Conservation (phyloP, 2,797 vertebrate species). For the Spinus olivaceus region DNA sequence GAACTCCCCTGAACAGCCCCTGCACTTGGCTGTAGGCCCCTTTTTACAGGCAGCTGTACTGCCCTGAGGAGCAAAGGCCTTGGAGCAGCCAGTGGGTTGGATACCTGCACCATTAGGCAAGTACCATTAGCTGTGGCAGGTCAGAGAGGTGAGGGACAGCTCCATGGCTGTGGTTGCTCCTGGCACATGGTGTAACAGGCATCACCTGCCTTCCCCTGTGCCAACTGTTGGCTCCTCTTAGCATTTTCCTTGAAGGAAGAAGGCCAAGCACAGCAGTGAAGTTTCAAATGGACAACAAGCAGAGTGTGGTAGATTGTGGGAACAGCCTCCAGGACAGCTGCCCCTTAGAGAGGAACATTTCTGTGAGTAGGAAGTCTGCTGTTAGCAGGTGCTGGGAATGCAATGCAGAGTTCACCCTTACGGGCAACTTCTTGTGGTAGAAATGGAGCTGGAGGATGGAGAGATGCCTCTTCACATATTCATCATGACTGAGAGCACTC, state of each 20-base stretch:
- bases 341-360: not conserved
- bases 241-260: not conserved
- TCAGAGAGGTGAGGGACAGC: not conserved
- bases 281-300: not conserved
- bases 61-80: not conserved
- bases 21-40: not conserved
- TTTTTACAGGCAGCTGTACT: not conserved
- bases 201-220: not conserved
- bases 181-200: not conserved
- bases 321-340: not conserved
- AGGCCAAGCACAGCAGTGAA: not conserved
- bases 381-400: not conserved
- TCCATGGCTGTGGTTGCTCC: fast-evolving
- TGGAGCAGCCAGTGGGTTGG: not conserved
- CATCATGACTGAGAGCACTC: not conserved
- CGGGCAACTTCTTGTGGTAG: not conserved
- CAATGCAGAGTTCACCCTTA: not conserved
- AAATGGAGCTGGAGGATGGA: not conserved
- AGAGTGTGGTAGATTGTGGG: fast-evolving
- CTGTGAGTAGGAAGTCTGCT: not conserved
- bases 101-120: not conserved
- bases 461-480: not conserved
- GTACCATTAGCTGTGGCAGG: not conserved
- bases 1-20: not conserved
- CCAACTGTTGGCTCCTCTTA: not conserved